Evolutionary conservation across 2,797 vertebrate genomes (phyloP), one percentile per base, ranked within the genome.

Genomic region (Adrianichthys oophorus): DNA sequence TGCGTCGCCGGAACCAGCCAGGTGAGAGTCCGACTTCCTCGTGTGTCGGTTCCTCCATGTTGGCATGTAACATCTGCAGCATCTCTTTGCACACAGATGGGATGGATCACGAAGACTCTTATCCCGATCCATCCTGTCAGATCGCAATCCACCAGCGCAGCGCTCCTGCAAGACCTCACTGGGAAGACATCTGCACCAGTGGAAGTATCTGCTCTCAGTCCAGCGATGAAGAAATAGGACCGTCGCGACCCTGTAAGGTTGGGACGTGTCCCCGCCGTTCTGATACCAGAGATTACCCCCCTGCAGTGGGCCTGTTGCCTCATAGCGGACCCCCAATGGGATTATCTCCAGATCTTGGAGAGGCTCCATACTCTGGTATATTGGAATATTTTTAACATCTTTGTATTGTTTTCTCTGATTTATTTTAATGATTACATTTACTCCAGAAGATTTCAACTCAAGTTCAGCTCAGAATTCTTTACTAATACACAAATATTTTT

Each of bases 131-230:
- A 74, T 79, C 92, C 13, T 91, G 89, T 75, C 81, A 89, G 0
- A 80, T 93, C 73, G 87, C 80, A 14, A 93, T 93, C 84, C 90
- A 93, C 83, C 90, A 88, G 15, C 88, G 66, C 48, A 79, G 80
- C 42, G 67, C 78, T 0, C 78, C 68, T 54, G 73, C 79, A 3
- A 89, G 76, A 47, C 74, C 81, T 5, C 88, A 78, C 2, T 94
- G 93, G 94, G 91, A 93, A 0, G 90, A 92, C 0, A 64, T 89
- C 71, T 92, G 90, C 79, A 95, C 92, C 85, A 95, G 91, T 17
- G 86, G 79, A 17, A 95, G 94, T 4, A 84, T 92, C 40, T 93
- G 90, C 68, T 95, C 95, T 5, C 91, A 93, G 76, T 92, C 89
- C 26, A 95, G 93, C 0, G 92, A 96, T 0, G 92, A 94, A 0